Conservation (phyloP, 2,888 invertebrate species). For the Luperina testacea region DNA sequence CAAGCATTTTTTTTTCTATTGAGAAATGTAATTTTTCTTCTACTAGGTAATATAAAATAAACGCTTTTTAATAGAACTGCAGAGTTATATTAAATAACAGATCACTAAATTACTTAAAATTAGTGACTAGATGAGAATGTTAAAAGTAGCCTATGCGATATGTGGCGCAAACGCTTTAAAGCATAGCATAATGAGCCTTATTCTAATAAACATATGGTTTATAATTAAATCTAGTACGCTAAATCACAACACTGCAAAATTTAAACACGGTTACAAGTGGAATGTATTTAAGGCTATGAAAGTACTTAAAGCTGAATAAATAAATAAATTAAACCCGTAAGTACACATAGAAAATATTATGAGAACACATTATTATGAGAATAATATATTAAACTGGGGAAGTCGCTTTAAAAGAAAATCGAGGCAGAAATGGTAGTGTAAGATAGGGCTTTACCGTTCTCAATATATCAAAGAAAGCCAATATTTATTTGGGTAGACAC, state of each 20-base stretch:
- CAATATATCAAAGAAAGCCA: conserved; percentile 31
- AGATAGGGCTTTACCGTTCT: conserved; percentile 23
- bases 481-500: conserved; percentile 41
- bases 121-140: conserved; percentile 69
- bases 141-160: conserved; percentile 75
- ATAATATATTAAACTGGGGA: conserved; percentile 22
- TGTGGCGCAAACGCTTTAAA: conserved; percentile 76
- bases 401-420: conserved; percentile 27
- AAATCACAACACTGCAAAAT: conserved; percentile 82
- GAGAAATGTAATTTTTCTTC: neutral
- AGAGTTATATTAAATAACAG: conserved; percentile 34
- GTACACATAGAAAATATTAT: conserved; percentile 14
- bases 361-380: neutral
- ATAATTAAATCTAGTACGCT: conserved; percentile 67
- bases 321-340: conserved; percentile 24
- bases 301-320: conserved; percentile 11
- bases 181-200: conserved; percentile 74
- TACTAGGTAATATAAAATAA: neutral
- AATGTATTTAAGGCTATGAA: conserved; percentile 65
- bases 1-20: neutral
- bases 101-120: conserved; percentile 41
- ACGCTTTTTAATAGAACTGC: neutral
- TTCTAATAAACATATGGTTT: conserved; percentile 61
- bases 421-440: conserved; percentile 22
- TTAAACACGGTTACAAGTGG: conserved; percentile 68